A percentile compares a stretch with the other conserved stretches of the same genome.
Conservation (phyloP, 1,140 invertebrate genomes). For the Drosophila erecta region DNA sequence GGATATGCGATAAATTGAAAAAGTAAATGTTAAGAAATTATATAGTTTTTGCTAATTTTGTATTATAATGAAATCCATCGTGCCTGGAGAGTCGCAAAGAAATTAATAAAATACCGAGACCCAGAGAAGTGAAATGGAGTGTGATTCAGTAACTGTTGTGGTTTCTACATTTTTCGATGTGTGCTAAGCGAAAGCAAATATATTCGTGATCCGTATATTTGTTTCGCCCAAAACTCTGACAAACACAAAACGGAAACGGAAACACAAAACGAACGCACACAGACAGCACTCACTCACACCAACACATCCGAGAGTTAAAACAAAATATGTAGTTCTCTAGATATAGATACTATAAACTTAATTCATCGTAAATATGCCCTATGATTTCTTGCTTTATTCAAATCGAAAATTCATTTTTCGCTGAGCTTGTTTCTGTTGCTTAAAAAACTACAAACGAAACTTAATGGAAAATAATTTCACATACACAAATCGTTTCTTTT, state of each 20-base stretch:
- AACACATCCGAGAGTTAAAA: constrained; percentile 35
- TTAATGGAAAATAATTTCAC: constrained; percentile 11
- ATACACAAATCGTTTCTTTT: constrained; percentile 43
- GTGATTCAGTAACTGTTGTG: constrained; percentile 14
- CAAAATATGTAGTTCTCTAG: constrained; percentile 62
- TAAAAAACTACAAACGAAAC: constrained; percentile 37
- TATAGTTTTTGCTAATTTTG: constrained; percentile 48
- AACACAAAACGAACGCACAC: constrained; percentile 54
- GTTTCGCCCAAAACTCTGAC: constrained; percentile 30
- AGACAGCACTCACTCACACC: constrained; percentile 25
- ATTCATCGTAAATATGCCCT: constrained; percentile 60
- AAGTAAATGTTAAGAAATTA: constrained; percentile 37
- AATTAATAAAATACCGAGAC: constrained; percentile 21
- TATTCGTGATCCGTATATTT: constrained; percentile 37
- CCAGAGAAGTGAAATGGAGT: constrained; percentile 26
- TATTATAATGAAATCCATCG: constrained; percentile 37
- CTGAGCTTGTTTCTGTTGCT: constrained; percentile 76
- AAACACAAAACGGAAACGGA: constrained; percentile 50
- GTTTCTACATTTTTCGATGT: constrained; percentile 50
- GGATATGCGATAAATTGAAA: constrained; percentile 28
- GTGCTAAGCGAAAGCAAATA: constrained; percentile 55
- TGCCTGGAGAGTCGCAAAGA: constrained; percentile 22
- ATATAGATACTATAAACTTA: constrained; percentile 51
- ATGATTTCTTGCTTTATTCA: constrained; percentile 58
- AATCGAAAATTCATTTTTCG: constrained; percentile 55